These are phyloP conservation scores for Phataginus tricuspis DNA, from an alignment of 2,797 vertebrate species.

Conservation along the genomic window DNA sequence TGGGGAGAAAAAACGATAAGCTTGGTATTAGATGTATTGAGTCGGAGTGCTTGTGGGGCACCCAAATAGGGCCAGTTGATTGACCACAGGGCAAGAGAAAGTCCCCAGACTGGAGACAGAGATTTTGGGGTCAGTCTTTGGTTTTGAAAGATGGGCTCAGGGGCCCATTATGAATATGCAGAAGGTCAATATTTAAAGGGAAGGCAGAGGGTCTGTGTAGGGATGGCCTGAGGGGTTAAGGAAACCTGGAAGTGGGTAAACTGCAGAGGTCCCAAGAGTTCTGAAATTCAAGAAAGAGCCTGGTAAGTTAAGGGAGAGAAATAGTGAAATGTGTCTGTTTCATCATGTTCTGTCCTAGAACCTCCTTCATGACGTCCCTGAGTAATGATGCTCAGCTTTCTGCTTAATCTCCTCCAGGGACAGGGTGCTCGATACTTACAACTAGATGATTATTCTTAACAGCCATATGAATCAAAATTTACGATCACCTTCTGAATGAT, in stretches of 20 bases:
- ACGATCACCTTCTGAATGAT: conserved; percentile 16
- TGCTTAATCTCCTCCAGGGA: neutral
- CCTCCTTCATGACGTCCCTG: neutral
- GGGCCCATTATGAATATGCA: too few relatives aligned
- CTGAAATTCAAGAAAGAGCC: neutral
- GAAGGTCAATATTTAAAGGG: neutral
- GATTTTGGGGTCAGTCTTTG: neutral
- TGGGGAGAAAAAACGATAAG: neutral
- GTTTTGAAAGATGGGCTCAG: neutral
- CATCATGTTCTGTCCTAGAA: neutral
- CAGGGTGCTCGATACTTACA: neutral
- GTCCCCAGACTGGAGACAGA: neutral
- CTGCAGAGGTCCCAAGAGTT: neutral
- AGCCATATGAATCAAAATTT: neutral
- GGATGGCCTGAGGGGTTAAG: neutral
- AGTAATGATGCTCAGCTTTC: neutral
- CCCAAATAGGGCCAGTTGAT: neutral
- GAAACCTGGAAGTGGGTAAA: neutral
- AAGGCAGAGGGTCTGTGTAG: neutral
- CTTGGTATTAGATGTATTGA: too few relatives aligned
- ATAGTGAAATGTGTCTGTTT: neutral
- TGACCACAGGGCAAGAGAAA: neutral
- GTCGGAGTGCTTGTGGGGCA: neutral
- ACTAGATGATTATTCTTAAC: neutral
- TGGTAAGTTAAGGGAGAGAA: neutral